Conservation (phyloP, 2,888 invertebrate species). For the Tridacna gigas region DNA sequence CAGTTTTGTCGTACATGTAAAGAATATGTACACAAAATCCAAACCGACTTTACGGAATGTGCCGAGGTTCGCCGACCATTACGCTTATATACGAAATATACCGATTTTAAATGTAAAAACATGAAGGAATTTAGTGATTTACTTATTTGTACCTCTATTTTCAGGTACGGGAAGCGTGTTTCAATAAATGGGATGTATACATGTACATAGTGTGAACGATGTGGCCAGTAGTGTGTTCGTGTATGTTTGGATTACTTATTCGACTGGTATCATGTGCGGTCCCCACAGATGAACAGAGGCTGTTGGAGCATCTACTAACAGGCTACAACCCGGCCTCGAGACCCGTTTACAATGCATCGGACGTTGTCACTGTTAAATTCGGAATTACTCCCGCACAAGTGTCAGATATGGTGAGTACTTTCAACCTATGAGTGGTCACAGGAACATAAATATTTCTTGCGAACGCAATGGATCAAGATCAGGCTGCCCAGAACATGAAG, state of each 20-base stretch:
- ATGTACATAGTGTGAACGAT: slow-evolving; percentile 6
- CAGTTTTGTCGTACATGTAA: too few relatives aligned
- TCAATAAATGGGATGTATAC: slow-evolving; percentile 10
- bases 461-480: too few relatives aligned
- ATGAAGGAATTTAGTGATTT: not conserved
- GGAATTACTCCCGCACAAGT: slow-evolving; percentile 84
- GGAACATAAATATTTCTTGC: too few relatives aligned
- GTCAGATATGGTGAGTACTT: slow-evolving; percentile 83
- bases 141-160: not conserved
- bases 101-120: too few relatives aligned
- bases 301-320: slow-evolving; percentile 77
- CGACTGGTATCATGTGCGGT: slow-evolving; percentile 45
- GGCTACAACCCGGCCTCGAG: slow-evolving; percentile 83
- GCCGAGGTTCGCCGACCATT: too few relatives aligned
- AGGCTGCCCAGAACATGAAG: too few relatives aligned
- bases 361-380: slow-evolving; percentile 82
- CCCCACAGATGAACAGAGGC: slow-evolving; percentile 82
- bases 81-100: too few relatives aligned
- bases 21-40: too few relatives aligned
- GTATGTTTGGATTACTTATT: slow-evolving; percentile 38
- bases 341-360: slow-evolving; percentile 84
- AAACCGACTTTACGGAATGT: too few relatives aligned
- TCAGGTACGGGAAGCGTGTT: not conserved
- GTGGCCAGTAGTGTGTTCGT: slow-evolving; percentile 19
- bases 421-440: too few relatives aligned